These are phyloP conservation scores for Adelognathus sp. DNA, from an alignment of 2,888 invertebrate species.

Conservation along the genomic window DNA sequence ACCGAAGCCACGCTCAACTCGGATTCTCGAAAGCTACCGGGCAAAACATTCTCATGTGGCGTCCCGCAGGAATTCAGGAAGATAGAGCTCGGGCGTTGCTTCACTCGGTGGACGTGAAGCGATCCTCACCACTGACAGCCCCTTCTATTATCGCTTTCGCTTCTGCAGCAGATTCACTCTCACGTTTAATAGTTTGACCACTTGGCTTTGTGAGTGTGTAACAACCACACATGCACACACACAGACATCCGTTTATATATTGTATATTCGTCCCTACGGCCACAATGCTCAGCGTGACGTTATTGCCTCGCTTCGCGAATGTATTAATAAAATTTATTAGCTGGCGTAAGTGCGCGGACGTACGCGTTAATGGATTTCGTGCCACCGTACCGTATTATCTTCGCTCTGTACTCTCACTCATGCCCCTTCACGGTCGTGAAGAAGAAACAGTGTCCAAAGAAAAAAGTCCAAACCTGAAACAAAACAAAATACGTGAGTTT, in stretches of 20 bases:
- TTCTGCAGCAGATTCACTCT: slow-evolving; percentile 33
- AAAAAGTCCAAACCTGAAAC: background rate
- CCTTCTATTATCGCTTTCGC: slow-evolving; percentile 68
- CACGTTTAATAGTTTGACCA: slow-evolving; percentile 69
- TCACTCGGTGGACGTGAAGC: slow-evolving; percentile 42
- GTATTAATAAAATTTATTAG: slow-evolving; percentile 79
- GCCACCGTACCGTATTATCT: slow-evolving; percentile 41
- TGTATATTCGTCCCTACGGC: slow-evolving; percentile 41
- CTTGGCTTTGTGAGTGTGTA: slow-evolving; percentile 45
- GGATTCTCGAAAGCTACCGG: slow-evolving; percentile 20
- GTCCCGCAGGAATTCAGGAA: slow-evolving; percentile 70
- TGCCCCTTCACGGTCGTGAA: slow-evolving; percentile 16
- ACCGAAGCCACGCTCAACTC: background rate
- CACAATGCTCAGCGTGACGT: slow-evolving; percentile 70
- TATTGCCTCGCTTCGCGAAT: slow-evolving; percentile 74
- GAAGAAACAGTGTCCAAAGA: background rate
- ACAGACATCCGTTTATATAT: too few species aligned
- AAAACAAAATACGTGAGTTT: too few species aligned
- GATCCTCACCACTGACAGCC: slow-evolving; percentile 67
- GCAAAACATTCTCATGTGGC: slow-evolving; percentile 22
- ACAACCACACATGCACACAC: slow-evolving; percentile 38
- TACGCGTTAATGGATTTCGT: slow-evolving; percentile 77
- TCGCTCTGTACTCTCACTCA: slow-evolving; percentile 16
- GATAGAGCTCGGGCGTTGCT: slow-evolving; percentile 61
- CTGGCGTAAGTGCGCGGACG: slow-evolving; percentile 69